A percentile compares a stretch with the other conserved stretches of the same genome.
Conservation (phyloP, 1,140 invertebrate genomes). For the Contarinia nasturtii region DNA sequence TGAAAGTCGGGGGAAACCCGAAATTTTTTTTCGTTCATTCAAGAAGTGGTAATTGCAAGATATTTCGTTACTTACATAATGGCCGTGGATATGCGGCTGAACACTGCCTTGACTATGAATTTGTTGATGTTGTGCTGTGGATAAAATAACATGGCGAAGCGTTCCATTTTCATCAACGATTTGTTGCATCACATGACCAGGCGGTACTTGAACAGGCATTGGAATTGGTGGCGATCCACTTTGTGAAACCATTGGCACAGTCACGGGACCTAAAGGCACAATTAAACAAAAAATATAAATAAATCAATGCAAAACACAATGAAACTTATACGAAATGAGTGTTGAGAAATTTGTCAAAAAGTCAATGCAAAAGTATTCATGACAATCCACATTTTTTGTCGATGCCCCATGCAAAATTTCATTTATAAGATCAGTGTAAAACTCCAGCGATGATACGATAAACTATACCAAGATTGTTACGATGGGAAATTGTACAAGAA, state of each 20-base stretch:
- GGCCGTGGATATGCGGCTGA: conserved; percentile 10
- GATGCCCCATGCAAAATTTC: no score
- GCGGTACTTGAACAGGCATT: conserved; percentile 75
- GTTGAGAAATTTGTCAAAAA: neutral
- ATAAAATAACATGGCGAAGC: conserved; percentile 67
- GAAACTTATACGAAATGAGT: neutral
- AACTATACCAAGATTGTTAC: no score
- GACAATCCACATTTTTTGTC: no score
- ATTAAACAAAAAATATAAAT: conserved; percentile 2
- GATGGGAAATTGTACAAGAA: no score
- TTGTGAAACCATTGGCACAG: conserved; percentile 66
- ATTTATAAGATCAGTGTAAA: no score
- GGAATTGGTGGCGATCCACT: conserved; percentile 55
- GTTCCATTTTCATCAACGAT: conserved; percentile 76
- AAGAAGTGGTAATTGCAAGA: neutral
- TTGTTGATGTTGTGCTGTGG: conserved; percentile 45
- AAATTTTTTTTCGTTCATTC: neutral
- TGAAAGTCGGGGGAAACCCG: no score
- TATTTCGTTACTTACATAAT: conserved; percentile 3
- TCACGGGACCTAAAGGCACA: conserved; percentile 40
- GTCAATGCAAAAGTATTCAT: no score
- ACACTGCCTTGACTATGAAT: conserved; percentile 17
- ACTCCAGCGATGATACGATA: no score
- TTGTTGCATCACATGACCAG: conserved; percentile 73
- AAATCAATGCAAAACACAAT: neutral